Conservation (phyloP, 1,140 invertebrate species). For the Helicoverpa zea region DNA sequence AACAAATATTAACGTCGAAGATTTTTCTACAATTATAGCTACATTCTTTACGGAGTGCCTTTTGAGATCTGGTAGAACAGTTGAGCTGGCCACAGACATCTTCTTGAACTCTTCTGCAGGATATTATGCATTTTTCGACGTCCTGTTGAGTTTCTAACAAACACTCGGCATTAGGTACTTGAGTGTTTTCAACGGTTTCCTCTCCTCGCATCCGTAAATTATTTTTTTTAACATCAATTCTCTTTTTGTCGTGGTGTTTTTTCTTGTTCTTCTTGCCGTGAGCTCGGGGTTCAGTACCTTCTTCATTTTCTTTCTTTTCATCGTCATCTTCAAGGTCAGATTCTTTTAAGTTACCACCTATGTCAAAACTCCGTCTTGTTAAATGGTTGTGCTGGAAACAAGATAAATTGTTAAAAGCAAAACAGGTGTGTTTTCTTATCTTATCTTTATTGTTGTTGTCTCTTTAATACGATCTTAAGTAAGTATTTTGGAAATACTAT, state of each 20-base stretch:
- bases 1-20: conserved; percentile 1
- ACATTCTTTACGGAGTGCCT: background rate
- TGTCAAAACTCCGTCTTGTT: too few relatives aligned
- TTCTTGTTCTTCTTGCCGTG: background rate
- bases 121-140: background rate
- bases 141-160: background rate
- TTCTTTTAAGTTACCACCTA: too few relatives aligned
- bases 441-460: too few relatives aligned
- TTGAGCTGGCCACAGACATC: background rate
- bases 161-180: background rate
- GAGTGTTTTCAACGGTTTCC: background rate
- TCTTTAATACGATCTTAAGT: too few relatives aligned
- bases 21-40: background rate
- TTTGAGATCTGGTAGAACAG: background rate
- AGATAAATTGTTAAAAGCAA: too few relatives aligned
- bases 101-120: background rate
- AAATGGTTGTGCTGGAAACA: too few relatives aligned
- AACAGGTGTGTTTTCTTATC: too few relatives aligned
- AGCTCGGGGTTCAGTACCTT: background rate
- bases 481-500: too few relatives aligned
- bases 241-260: background rate
- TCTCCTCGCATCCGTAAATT: background rate
- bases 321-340: background rate
- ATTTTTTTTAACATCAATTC: background rate
- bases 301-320: background rate